phyloP scores from a whole-genome alignment of 2,888 invertebrate genomes.

The Eilema sororculum region DNA sequence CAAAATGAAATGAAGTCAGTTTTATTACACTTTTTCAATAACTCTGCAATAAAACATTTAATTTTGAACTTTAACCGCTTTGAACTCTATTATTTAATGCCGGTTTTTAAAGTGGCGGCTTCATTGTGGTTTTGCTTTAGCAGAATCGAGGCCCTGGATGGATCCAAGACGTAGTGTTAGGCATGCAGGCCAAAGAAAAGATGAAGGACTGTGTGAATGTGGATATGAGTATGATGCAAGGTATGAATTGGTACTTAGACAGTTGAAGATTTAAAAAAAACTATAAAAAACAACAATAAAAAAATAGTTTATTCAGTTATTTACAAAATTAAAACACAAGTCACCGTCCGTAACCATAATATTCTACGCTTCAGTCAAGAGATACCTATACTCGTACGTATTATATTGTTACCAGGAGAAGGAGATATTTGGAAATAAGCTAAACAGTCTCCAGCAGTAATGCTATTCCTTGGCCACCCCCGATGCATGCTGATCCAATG shows the following conservation, averaged over 20 bases:
- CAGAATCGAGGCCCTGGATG: no score
- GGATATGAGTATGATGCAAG: neutral
- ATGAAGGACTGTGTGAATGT: neutral
- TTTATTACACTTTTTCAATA: no score
- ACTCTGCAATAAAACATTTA: no score
- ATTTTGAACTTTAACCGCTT: no score
- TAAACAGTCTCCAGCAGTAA: slow-evolving; percentile 93
- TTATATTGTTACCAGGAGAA: neutral
- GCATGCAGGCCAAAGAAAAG: no score
- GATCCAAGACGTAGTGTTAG: no score
- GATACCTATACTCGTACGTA: slow-evolving; percentile 11
- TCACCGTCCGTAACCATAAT: neutral
- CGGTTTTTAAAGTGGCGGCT: no score
- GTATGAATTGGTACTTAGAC: neutral
- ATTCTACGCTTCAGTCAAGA: slow-evolving; percentile 14
- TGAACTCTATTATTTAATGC: no score
- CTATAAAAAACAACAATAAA: slow-evolving; percentile 21
- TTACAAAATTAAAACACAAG: slow-evolving; percentile 25
- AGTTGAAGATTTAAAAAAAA: neutral
- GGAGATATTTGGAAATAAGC: neutral
- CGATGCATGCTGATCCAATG: slow-evolving; percentile 98
- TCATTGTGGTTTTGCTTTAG: no score
- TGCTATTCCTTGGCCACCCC: slow-evolving; percentile 99
- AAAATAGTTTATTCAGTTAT: slow-evolving; percentile 30
- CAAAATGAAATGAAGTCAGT: no score